Evolutionary conservation across 2,797 vertebrate genomes (phyloP).

Genomic region (Xyrichtys novacula): DNA sequence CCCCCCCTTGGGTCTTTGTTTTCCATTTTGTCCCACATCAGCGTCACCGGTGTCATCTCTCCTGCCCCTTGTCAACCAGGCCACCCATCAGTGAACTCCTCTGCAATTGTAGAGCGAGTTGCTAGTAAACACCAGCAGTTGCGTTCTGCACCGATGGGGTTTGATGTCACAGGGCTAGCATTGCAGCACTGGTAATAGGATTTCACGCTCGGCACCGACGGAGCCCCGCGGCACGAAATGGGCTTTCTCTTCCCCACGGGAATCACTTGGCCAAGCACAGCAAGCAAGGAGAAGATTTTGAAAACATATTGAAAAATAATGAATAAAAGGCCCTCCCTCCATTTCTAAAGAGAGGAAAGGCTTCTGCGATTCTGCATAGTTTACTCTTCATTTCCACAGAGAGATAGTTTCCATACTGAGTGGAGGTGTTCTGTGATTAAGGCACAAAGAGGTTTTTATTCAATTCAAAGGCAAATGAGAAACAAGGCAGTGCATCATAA

Average conservation of each 20-base stretch:
- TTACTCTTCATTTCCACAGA: slow-evolving; percentile 31
- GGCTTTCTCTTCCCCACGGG: slow-evolving; percentile 75
- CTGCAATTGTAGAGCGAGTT: slow-evolving; percentile 49
- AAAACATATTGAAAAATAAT: slow-evolving; percentile 81
- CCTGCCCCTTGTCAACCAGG: slow-evolving; percentile 46
- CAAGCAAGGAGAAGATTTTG: slow-evolving; percentile 69
- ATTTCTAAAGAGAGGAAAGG: slow-evolving; percentile 38
- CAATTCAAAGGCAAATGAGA: slow-evolving; percentile 45
- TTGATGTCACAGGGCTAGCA: slow-evolving; percentile 78
- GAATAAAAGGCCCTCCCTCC: slow-evolving; percentile 65
- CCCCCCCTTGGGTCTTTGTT: neutral
- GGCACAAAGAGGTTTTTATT: slow-evolving; percentile 28
- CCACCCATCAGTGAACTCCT: slow-evolving; percentile 69
- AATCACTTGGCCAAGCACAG: slow-evolving; percentile 75
- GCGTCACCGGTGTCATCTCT: slow-evolving; percentile 54
- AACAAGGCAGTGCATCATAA: slow-evolving; percentile 81
- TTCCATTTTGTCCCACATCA: slow-evolving; percentile 51
- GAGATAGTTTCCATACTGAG: slow-evolving; percentile 42
- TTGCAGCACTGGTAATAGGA: slow-evolving; percentile 81
- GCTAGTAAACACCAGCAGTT: slow-evolving; percentile 68
- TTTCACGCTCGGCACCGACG: slow-evolving; percentile 81
- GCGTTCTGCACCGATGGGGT: slow-evolving; percentile 74
- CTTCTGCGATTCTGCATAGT: slow-evolving; percentile 39
- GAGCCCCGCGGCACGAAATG: slow-evolving; percentile 75
- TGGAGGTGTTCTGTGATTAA: slow-evolving; percentile 42